Conservation (phyloP, 2,888 invertebrate genomes). For the Temnothorax rugatulus region DNA sequence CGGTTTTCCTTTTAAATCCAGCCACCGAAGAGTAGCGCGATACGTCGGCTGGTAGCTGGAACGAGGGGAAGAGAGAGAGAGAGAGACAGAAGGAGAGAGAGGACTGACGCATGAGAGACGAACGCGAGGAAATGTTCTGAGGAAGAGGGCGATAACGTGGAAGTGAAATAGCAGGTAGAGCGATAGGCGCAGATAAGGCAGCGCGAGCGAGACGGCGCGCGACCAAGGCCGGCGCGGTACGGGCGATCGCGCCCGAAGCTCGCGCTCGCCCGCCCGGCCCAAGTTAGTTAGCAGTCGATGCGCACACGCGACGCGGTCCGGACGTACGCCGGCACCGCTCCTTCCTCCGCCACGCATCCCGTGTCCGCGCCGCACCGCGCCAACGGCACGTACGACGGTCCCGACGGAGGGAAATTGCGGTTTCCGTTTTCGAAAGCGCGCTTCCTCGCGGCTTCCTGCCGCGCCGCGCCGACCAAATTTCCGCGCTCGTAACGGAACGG, state of each 20-base stretch:
- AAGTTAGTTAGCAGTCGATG: conserved; percentile 86
- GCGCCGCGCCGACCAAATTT: neutral
- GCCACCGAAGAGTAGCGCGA: conserved; percentile 1
- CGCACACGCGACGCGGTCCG: conserved; percentile 85
- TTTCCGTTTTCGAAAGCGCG: conserved; percentile 62
- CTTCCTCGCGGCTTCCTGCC: conserved; percentile 24
- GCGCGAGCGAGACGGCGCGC: conserved; percentile 15
- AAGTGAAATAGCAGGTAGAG: conserved; percentile 25
- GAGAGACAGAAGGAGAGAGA: neutral
- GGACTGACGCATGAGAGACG: conserved; percentile 1
- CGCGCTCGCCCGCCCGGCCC: conserved; percentile 71
- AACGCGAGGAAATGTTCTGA: conserved; percentile 32
- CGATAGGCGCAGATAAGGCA: conserved; percentile 4
- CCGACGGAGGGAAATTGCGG: conserved; percentile 63
- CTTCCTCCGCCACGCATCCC: conserved; percentile 25
- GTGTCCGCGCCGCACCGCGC: conserved; percentile 20
- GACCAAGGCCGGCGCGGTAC: conserved; percentile 48
- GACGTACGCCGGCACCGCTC: conserved; percentile 74
- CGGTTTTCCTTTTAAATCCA: conserved; percentile 40
- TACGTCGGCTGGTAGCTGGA: neutral
- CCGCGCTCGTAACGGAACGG: neutral
- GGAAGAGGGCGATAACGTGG: conserved; percentile 26
- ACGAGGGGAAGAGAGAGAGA: conserved; percentile 28
- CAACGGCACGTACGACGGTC: conserved; percentile 63
- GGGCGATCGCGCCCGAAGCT: conserved; percentile 75